Base-by-base conservation (phyloP, 2,888 invertebrate genomes). In the Sclerodermus sp. region DNA sequence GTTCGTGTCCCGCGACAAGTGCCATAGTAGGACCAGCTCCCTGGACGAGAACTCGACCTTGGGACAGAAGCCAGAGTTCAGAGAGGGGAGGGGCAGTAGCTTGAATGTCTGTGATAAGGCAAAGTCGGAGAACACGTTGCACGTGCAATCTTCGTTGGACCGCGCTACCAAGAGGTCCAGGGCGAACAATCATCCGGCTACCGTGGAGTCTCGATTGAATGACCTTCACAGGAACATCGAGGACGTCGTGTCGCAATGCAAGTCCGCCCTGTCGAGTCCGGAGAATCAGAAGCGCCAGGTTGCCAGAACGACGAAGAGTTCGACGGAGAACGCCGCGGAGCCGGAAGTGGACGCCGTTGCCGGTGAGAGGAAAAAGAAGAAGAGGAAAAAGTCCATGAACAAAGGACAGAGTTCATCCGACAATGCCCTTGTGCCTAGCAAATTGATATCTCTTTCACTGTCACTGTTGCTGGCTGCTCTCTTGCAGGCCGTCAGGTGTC, bases 401-500 rank as follows among this genome's bases (percentile, higher is more conserved):
- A 63, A 57, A 29, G 45, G 23, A 34, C 58, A 61, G 38, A 53
- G 47, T 41, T 43, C 60, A 12, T 49, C 56, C 6, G 70, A 73
- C 14, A 68, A 68, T 34, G 71, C 71, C 30, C 23, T 74, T 1
- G 62, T 74, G 44, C 71, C 82, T 43, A 84, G 82, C 54, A 79
- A 79, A 73, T 70, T 85, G 62, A 82, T 85, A 42, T 84, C 85
- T 57, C 71, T 85, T 46, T 85, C 85, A 15, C 70, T 85, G 31
- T 85, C 85, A 40, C 80, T 85, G 58, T 76, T 85, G 13, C 78
- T 85, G 41, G 85, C 85, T 15, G 85, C 85, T 23, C 70, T 85
- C 64, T 66, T 85, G 31, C 85, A 85, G 73, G 85, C 85, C 58
- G 82, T 85, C 74, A 82, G 84, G 52, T 85, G 85, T 72, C 82